phyloP scores from a whole-genome alignment of 2,113 vertebrate species.

The Chaenocephalus aceratus region DNA sequence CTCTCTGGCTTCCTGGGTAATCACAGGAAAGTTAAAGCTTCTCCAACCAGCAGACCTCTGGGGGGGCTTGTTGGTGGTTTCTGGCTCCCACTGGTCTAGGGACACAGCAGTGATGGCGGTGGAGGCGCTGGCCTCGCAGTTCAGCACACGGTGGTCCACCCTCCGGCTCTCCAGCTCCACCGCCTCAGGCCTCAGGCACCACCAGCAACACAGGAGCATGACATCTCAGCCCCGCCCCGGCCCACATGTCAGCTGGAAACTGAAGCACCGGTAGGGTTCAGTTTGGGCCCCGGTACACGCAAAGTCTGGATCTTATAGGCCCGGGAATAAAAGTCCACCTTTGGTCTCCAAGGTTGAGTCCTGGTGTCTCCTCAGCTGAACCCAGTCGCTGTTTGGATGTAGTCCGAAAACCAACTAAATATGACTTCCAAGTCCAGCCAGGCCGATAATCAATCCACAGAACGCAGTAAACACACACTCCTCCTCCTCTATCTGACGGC shows the following conservation, averaged over 20 bases:
- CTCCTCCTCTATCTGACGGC: constrained; percentile 24
- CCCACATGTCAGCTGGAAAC: constrained; percentile 63
- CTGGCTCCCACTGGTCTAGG: constrained; percentile 77
- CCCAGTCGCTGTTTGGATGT: constrained; percentile 7
- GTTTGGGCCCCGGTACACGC: constrained; percentile 3
- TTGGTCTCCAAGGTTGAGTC: constrained; percentile 25
- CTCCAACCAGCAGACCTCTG: constrained; percentile 68
- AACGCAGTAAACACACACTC: constrained; percentile 20
- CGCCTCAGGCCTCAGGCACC: constrained; percentile 91
- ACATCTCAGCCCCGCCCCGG: constrained; percentile 82
- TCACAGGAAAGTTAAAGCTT: constrained; percentile 11
- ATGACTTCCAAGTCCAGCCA: constrained; percentile 43
- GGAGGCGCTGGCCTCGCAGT: constrained; percentile 81
- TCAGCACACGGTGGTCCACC: constrained; percentile 87
- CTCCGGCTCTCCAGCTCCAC: constrained; percentile 86
- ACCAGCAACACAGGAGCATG: constrained; percentile 92
- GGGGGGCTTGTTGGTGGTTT: constrained; percentile 48
- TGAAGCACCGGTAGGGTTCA: neutral
- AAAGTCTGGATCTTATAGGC: neutral
- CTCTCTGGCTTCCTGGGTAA: no score
- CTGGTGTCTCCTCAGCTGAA: constrained; percentile 16
- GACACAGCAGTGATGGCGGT: constrained; percentile 76
- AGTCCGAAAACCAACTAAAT: constrained; percentile 15
- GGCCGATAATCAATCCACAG: constrained; percentile 10
- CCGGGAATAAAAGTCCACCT: constrained; percentile 22